Conservation (phyloP, 1,140 invertebrate species). For the Pogonomyrmex barbatus region DNA sequence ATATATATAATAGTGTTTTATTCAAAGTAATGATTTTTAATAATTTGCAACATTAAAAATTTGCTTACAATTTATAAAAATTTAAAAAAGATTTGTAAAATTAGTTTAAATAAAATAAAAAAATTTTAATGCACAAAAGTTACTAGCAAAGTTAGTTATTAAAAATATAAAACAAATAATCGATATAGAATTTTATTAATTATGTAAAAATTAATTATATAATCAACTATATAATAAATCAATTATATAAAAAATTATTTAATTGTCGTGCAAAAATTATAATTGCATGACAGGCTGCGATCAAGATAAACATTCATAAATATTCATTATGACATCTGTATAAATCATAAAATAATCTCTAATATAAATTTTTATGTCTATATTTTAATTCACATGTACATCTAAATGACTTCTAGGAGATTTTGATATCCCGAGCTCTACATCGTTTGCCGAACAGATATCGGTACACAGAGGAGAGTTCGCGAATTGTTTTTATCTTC, state of each 20-base stretch:
- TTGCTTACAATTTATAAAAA: background rate
- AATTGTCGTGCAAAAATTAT: background rate
- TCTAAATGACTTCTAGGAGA: background rate
- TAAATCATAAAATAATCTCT: background rate
- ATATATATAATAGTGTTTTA: no score
- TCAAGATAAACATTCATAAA: background rate
- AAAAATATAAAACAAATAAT: background rate
- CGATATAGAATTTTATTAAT: no score
- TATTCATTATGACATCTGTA: background rate
- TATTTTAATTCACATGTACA: background rate
- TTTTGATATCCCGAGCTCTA: background rate
- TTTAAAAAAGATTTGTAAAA: background rate
- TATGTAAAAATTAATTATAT: no score
- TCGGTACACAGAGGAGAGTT: conserved; percentile 64
- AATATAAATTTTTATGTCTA: background rate
- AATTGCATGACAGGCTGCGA: background rate
- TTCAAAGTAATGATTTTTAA: no score
- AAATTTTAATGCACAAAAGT: background rate
- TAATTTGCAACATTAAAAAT: no score
- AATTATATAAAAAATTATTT: background rate
- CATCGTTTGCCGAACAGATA: conserved; percentile 59
- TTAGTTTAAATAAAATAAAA: background rate
- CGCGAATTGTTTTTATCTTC: conserved; percentile 71
- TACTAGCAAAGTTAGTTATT: background rate
- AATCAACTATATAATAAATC: no score